Conservation (phyloP, 2,113 vertebrate species). For the Petrocephalus zakoni region DNA sequence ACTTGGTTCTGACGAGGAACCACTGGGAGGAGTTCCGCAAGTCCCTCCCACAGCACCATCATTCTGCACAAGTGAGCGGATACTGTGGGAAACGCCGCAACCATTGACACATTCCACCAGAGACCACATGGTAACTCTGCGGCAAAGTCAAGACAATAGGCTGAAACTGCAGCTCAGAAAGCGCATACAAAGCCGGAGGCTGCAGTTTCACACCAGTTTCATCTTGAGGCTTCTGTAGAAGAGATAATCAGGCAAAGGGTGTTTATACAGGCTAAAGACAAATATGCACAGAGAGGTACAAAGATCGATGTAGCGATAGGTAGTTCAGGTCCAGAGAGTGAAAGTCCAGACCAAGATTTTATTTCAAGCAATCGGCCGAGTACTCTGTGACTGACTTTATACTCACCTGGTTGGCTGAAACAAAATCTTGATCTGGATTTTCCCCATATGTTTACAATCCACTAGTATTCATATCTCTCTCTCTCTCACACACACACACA, state of each 20-base stretch:
- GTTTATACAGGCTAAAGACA: neutral
- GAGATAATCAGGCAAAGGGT: neutral
- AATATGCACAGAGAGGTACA: neutral
- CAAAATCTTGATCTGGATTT: no score
- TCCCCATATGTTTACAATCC: no score
- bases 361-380: no score
- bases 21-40: neutral
- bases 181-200: neutral
- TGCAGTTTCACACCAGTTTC: neutral
- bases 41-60: neutral
- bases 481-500: no score
- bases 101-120: neutral
- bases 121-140: neutral
- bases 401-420: no score
- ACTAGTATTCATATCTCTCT: no score
- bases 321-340: no score
- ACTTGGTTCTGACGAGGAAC: neutral
- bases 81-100: neutral
- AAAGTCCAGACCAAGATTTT: no score
- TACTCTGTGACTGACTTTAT: no score
- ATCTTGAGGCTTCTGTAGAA: neutral
- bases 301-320: neutral
- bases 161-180: neutral
- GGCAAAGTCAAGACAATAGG: neutral
- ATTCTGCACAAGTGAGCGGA: neutral